Evolutionary conservation across 2,113 vertebrate species (phyloP).

Genomic region (Microtus pennsylvanicus): DNA sequence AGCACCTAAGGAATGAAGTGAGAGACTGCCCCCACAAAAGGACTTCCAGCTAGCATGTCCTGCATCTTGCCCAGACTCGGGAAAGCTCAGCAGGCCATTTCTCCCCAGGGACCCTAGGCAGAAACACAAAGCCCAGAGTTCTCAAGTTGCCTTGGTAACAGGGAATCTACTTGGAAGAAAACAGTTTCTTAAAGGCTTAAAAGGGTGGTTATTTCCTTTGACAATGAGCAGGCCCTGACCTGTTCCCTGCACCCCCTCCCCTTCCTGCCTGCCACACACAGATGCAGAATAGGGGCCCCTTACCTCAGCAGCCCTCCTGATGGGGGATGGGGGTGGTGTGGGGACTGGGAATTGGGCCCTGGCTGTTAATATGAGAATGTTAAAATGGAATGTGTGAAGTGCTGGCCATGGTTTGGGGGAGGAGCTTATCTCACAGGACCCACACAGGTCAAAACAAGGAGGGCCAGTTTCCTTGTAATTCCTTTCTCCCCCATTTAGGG

Average conservation of each 20-base stretch:
- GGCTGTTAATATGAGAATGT: constrained; percentile 37
- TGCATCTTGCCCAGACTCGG: constrained; percentile 56
- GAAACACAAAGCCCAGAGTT: constrained; percentile 74
- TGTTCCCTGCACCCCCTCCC: background rate
- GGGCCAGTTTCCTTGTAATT: background rate
- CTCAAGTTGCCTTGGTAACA: constrained; percentile 73
- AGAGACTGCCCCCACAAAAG: background rate
- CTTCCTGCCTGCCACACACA: constrained; percentile 48
- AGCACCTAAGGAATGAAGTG: background rate
- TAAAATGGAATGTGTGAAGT: constrained; percentile 4
- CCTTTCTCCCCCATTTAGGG: background rate
- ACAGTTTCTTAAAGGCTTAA: constrained; percentile 69
- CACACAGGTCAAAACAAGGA: background rate
- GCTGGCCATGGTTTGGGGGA: background rate
- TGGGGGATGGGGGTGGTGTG: background rate
- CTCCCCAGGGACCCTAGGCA: constrained; percentile 54
- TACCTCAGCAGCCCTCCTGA: background rate
- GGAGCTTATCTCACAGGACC: background rate
- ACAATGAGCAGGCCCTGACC: constrained; percentile 46
- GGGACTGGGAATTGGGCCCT: background rate
- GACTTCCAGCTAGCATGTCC: constrained; percentile 46
- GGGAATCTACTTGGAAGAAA: constrained; percentile 66
- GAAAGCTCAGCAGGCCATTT: constrained; percentile 55
- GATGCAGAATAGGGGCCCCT: background rate
- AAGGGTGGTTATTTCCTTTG: constrained; percentile 69